Base-by-base conservation (phyloP, 2,797 vertebrate species). In the Carduelis carduelis region DNA sequence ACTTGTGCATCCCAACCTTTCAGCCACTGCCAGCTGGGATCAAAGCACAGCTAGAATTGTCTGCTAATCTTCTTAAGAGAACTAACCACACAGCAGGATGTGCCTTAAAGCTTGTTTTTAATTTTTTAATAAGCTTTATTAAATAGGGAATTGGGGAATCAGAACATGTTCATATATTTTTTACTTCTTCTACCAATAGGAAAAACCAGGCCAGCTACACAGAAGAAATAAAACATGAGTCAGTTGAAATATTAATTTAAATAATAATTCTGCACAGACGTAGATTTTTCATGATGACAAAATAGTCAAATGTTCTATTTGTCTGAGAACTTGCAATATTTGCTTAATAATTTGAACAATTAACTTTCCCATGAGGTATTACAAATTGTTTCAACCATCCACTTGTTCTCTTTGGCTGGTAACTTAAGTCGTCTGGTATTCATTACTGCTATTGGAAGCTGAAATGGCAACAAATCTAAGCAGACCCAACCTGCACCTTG, bases 51-150 rank as follows among this genome's bases (percentile, higher is more conserved):
- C 53, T 57, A 50, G 52, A 37, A 60, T 85, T n/a, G 72, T 96
- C 84, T 96, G 83, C 59, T 96, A 56, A 93, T 83, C 57, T 94
- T 91, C 75, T 92, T 84, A 84, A 44, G 60, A 88, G 53, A 96
- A 88, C 80, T 93, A 93, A 92, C 41, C 41, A 50, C 20, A 1
- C 83, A 77, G 75, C 6, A n/a, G 87, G 87, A 91, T 15, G 1
- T 77, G 69, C 57, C 83, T 91, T 92, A 55, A 90, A 92, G 87
- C 91, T 96, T 94, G 80, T 71, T 96, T 75, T 82, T 83, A 47
- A 78, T 75, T 90, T 93, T 93, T 95, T 41, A 83, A 70, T 90
- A 39, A 84, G 87, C 84, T 92, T 94, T 96, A 96, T 78, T 90
- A 77, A 75, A 80, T 64, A 71, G 93, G 75, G 91, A 95, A 94